Base-by-base conservation (phyloP, 2,113 vertebrate species). In the Myocastor coypus region DNA sequence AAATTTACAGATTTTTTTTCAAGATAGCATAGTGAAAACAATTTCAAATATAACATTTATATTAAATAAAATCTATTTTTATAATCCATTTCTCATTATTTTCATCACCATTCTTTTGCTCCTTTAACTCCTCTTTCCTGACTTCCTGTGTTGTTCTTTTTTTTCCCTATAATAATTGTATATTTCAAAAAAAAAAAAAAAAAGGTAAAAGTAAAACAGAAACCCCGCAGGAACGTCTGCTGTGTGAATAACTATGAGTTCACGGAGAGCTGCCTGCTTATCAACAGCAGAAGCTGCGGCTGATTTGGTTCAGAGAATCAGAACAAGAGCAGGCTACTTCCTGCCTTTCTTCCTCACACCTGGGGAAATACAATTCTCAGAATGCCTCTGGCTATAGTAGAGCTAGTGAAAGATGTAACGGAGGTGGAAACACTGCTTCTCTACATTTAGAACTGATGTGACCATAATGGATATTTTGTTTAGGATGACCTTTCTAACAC, bases 161-260 rank as follows among this genome's bases (percentile, higher is more conserved):
- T 91, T 78, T 55, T 42, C 42, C 32, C 6, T 42, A 13, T 46
- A 81, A 52, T 69, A 94, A 83, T 71, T 75, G 14, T 40, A 4
- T 68, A 64, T 92, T 46, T 97, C 83, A 13, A 93, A 94, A 86
- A 46, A 30, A 87, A 92, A 13, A 93, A 94, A 86, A 46, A 30
- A 87, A 92, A 13, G 37, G 55, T 6, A 68, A 13, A 86, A 71
- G 30, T 11, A 50, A 87, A 69, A 42, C 24, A 75, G 50, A 69
- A 55, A 71, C 34, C 37, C 81, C n/a, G 22, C 10, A 30, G 46
- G 59, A 81, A 34, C 61, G 10, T 89, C 78, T 85, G 64, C 37
- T 90, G 68, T 82, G 69, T 90, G 77, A 94, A 61, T 71, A 77
- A 40, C 20, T 57, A 12, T 80, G 63, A 89, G 55, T 34, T 8